phyloP scores from a whole-genome alignment of 2,113 vertebrate species.

The Serilophus lunatus region DNA sequence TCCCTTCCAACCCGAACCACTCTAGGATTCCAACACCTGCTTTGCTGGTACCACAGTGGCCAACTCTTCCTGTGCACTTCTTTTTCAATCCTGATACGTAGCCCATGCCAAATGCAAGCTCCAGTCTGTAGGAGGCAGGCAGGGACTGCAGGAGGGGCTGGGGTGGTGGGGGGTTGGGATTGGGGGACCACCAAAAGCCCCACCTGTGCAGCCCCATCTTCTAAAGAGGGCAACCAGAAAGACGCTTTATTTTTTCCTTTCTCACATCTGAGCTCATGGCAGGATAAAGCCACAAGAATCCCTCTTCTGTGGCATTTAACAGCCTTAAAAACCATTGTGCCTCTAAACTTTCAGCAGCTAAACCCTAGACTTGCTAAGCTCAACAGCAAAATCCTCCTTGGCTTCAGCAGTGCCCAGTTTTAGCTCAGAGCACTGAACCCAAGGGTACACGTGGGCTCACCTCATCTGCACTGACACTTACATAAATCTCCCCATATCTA shows the following conservation, averaged over 20 bases:
- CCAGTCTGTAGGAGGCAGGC: not conserved
- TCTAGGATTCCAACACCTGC: not conserved
- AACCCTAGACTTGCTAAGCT: not conserved
- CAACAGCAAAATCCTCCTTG: not conserved
- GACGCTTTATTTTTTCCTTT: not conserved
- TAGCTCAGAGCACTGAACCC: not conserved
- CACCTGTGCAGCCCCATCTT: no score
- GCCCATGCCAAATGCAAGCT: not conserved
- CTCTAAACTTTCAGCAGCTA: not conserved
- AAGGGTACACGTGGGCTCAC: not conserved
- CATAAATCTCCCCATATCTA: not conserved
- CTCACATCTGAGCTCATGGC: not conserved
- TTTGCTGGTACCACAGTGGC: not conserved
- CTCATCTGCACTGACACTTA: not conserved
- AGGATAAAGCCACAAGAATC: not conserved
- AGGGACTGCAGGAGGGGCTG: not conserved
- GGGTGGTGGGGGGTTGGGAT: rapidly evolving
- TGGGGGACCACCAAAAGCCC: not conserved
- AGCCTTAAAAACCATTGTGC: not conserved
- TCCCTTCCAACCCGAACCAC: not conserved
- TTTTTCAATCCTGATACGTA: not conserved
- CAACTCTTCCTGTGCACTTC: not conserved
- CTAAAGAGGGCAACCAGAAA: not conserved
- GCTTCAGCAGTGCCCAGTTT: not conserved
- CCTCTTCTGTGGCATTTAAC: not conserved